These are phyloP conservation scores for Callopanchax toddi DNA, from an alignment of 2,113 vertebrate species.

Conservation along the genomic window DNA sequence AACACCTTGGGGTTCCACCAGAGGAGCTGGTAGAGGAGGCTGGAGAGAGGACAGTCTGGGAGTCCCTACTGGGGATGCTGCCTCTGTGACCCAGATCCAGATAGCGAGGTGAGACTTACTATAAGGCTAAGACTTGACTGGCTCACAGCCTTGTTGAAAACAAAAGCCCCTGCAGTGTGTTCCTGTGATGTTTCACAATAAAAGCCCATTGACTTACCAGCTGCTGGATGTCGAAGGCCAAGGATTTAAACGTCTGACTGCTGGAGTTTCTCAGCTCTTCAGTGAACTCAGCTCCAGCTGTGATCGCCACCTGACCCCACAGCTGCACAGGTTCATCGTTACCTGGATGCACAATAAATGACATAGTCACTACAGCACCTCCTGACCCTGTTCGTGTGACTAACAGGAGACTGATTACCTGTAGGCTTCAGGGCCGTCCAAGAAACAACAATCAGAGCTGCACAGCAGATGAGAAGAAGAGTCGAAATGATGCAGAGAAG, in stretches of 20 bases:
- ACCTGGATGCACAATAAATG: slow-evolving; percentile 6
- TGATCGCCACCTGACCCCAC: slow-evolving; percentile 62
- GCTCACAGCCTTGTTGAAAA: too few relatives aligned
- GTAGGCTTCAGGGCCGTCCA: slow-evolving; percentile 50
- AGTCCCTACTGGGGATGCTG: too few relatives aligned
- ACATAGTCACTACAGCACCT: neutral
- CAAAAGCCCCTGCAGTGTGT: neutral
- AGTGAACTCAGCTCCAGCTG: slow-evolving; percentile 54
- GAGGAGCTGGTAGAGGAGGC: too few relatives aligned
- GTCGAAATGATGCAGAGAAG: slow-evolving; percentile 36
- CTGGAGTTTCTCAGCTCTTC: slow-evolving; percentile 72
- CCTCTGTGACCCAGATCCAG: too few relatives aligned
- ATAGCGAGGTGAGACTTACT: too few relatives aligned
- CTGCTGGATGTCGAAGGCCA: slow-evolving; percentile 73
- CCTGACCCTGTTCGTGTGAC: neutral
- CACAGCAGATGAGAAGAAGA: slow-evolving; percentile 59
- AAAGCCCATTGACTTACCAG: slow-evolving; percentile 49
- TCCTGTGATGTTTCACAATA: neutral
- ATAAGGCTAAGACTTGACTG: too few relatives aligned
- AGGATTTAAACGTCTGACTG: slow-evolving; percentile 67
- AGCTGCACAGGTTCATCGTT: slow-evolving; percentile 4
- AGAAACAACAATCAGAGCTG: slow-evolving; percentile 35
- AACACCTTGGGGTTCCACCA: too few relatives aligned
- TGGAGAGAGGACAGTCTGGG: too few relatives aligned
- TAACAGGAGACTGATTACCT: slow-evolving; percentile 25